Evolutionary conservation across 2,888 invertebrate species (phyloP).

Genomic region (Atethmia centrago): DNA sequence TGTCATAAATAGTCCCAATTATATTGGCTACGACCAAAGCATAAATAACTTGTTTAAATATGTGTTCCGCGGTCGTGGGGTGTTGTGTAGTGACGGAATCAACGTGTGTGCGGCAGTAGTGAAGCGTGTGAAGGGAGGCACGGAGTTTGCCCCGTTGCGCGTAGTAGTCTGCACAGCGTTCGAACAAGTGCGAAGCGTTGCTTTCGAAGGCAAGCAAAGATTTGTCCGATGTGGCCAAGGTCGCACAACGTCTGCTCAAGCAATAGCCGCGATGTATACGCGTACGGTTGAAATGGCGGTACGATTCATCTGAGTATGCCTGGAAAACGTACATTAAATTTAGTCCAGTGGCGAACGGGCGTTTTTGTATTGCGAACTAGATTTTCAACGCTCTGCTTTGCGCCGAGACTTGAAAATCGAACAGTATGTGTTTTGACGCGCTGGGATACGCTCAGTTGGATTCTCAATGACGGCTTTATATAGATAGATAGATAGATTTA

Average conservation of each 20-base stretch:
- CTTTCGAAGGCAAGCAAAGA: conserved; percentile 39
- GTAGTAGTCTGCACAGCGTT: conserved; percentile 59
- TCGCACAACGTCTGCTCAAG: conserved; percentile 66
- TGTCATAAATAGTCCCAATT: conserved; percentile 66
- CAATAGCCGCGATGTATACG: conserved; percentile 76
- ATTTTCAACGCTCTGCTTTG: no score
- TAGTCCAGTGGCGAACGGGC: no score
- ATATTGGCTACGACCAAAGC: conserved; percentile 63
- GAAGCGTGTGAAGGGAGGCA: conserved; percentile 58
- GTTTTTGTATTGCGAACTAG: no score
- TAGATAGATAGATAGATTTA: no score
- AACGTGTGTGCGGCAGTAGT: conserved; percentile 66
- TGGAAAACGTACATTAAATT: conserved; percentile 11
- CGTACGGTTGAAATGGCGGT: conserved; percentile 66
- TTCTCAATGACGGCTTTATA: no score
- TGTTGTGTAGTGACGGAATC: conserved; percentile 24
- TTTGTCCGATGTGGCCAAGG: conserved; percentile 37
- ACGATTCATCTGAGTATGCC: conserved; percentile 56
- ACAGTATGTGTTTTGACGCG: no score
- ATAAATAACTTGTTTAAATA: conserved; percentile 56
- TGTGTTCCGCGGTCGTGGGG: conserved; percentile 43
- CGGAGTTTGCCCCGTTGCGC: conserved; percentile 52
- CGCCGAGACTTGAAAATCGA: no score
- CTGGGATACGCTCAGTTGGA: no score
- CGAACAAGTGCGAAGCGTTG: conserved; percentile 51